Evolutionary conservation across 2,113 vertebrate genomes (phyloP).

Genomic region (Albula goreensis): DNA sequence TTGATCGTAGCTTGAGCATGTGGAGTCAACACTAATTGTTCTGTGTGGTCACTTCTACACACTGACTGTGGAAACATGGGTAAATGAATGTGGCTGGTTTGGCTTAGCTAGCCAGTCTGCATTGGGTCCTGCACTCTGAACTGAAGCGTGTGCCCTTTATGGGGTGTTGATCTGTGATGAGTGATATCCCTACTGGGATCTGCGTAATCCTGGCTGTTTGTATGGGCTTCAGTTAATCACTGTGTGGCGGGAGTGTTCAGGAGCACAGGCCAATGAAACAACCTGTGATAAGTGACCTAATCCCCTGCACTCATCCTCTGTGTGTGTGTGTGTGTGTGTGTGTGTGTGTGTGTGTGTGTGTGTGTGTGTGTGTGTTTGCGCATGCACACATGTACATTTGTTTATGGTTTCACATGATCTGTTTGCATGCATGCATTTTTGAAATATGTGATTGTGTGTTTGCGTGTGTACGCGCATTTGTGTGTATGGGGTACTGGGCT

Average conservation of each 20-base stretch:
- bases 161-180: not conserved
- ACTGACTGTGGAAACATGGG: not conserved
- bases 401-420: too few relatives aligned
- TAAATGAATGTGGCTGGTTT: not conserved
- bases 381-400: not conserved
- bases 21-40: too few relatives aligned
- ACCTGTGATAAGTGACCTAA: not conserved
- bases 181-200: not conserved
- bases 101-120: not conserved
- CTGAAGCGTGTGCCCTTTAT: not conserved
- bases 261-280: not conserved
- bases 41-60: not conserved
- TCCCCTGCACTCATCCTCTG: not conserved
- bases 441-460: too few relatives aligned
- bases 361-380: too few relatives aligned
- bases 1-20: too few relatives aligned
- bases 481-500: too few relatives aligned
- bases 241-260: not conserved
- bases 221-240: not conserved
- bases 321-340: slow-evolving; percentile 7
- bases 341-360: not conserved
- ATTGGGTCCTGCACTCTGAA: not conserved
- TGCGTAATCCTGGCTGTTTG: not conserved
- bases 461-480: too few relatives aligned
- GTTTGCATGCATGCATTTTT: too few relatives aligned